Evolutionary conservation across 1,140 invertebrate genomes (phyloP), one percentile per base, ranked within the genome.

Genomic region (Drosophila guanche): DNA sequence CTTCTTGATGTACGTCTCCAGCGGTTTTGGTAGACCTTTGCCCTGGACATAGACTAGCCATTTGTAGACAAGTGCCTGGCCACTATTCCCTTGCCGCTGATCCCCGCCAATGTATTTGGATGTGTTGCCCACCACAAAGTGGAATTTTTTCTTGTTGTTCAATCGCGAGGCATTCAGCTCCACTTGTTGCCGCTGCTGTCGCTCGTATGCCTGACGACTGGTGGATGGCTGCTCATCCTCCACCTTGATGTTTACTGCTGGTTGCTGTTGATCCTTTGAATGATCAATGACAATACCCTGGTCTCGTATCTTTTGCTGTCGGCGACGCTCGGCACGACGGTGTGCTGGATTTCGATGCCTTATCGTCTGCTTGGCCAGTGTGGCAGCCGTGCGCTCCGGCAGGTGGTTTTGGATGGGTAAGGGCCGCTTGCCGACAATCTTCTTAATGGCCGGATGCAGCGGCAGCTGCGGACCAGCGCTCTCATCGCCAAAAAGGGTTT

Each of bases 1-100:
- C 92, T 96, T 96, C 23, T 94, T 93, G 0, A 97, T 92, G 89
- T 95, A 94, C 52, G 94, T 91, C 20, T 94, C 92, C 59, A 97
- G 93, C 0, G 83, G 80, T 51, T 94, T 37, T 0, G 93, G 3
- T 93, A 93, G 48, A 92, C 91, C 71, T 93, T 94, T 48, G 2
- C 94, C 73, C 45, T 90, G 83, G 1, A 98, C 94, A 92, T 98
- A 98, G 50, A 98, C 94, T 92, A 97, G 95, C 97, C 97, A 98
- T 85, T 97, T 97, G 90, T 98, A 96, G 50, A 95, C 97, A n/a
- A 95, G 94, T 33, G 93, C 93, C 76, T 96, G 94, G 22, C 52
- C 70, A 5, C 23, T 47, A 6, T 4, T 58, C 56, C 2, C 63
- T 57, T 29, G 33, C 10, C 43, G 43, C 3, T 5, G 12, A 4